A percentile compares a stretch with the other conserved stretches of the same genome.
These are phyloP conservation scores for Cydia amplana DNA, from an alignment of 1,140 invertebrate species.

Conservation along the genomic window DNA sequence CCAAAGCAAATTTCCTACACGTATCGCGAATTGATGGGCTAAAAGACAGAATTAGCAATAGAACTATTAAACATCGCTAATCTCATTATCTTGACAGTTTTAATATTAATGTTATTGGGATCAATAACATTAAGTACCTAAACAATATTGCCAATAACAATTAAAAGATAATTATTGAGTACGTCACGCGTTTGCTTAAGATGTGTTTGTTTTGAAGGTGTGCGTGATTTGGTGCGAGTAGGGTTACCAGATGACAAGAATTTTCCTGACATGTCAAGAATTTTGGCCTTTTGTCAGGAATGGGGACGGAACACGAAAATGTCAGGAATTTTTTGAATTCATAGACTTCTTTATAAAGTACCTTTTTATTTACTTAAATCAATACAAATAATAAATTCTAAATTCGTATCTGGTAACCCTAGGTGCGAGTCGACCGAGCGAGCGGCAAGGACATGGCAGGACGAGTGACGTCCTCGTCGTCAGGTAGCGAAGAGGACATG, in stretches of 20 bases:
- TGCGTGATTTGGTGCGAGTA: slow-evolving; percentile 55
- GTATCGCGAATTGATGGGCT: not conserved
- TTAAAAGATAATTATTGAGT: slow-evolving; percentile 21
- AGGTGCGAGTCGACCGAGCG: slow-evolving; percentile 45
- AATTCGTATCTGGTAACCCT: too few species aligned
- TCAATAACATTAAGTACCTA: not conserved
- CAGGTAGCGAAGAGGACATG: slow-evolving; percentile 75
- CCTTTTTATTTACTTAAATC: too few species aligned
- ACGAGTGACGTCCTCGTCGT: slow-evolving; percentile 72
- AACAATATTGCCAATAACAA: slow-evolving; percentile 15
- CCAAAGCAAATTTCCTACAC: not conserved
- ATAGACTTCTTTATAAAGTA: too few species aligned
- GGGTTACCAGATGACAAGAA: too few species aligned
- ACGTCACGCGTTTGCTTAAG: not conserved
- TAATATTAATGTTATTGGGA: too few species aligned
- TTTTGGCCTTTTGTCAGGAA: too few species aligned
- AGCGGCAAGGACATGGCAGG: slow-evolving; percentile 69
- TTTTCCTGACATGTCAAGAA: too few species aligned
- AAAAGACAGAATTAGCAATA: not conserved
- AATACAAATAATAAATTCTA: too few species aligned
- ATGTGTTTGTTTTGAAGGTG: slow-evolving; percentile 36
- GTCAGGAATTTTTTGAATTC: too few species aligned
- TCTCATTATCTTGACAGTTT: slow-evolving; percentile 11
- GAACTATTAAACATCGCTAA: slow-evolving; percentile 18
- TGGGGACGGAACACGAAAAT: too few species aligned